Percentiles rank a stretch among this genome's conserved stretches.
These are phyloP conservation scores for Marcusenius ussheri DNA, from an alignment of 2,113 vertebrate species.

Conservation along the genomic window DNA sequence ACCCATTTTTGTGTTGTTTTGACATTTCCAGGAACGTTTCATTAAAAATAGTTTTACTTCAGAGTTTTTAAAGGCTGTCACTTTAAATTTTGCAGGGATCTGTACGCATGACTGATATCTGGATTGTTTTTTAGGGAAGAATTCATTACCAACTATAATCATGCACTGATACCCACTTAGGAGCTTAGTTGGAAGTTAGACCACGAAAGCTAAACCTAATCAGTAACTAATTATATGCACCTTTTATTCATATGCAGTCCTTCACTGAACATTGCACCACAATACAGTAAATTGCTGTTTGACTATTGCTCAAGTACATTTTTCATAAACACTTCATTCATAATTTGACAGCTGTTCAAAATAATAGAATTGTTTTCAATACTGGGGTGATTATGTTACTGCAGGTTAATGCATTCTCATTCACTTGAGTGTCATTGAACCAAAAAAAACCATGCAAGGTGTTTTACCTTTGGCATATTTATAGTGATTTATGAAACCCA, in stretches of 20 bases:
- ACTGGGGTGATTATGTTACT: background rate
- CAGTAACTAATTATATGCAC: background rate
- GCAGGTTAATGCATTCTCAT: background rate
- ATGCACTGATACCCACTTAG: background rate
- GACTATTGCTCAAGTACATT: background rate
- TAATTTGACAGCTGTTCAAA: constrained; percentile 2
- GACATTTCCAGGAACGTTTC: background rate
- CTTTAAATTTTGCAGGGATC: background rate
- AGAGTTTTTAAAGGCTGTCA: background rate
- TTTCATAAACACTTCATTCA: background rate
- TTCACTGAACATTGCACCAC: background rate
- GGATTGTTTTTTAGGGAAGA: background rate
- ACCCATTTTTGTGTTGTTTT: background rate
- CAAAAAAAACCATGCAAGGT: background rate
- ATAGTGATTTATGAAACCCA: constrained; percentile 1
- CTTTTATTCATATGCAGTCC: background rate
- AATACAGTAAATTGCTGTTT: background rate
- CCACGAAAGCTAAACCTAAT: background rate
- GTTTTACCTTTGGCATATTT: background rate
- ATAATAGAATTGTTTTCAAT: background rate
- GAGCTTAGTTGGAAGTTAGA: background rate
- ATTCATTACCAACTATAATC: background rate
- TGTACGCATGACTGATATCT: background rate
- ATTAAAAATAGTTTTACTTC: background rate
- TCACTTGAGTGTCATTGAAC: background rate